Evolutionary conservation across 2,797 vertebrate genomes (phyloP), one percentile per base, ranked within the genome.

Genomic region (Sebastiscus tertius): DNA sequence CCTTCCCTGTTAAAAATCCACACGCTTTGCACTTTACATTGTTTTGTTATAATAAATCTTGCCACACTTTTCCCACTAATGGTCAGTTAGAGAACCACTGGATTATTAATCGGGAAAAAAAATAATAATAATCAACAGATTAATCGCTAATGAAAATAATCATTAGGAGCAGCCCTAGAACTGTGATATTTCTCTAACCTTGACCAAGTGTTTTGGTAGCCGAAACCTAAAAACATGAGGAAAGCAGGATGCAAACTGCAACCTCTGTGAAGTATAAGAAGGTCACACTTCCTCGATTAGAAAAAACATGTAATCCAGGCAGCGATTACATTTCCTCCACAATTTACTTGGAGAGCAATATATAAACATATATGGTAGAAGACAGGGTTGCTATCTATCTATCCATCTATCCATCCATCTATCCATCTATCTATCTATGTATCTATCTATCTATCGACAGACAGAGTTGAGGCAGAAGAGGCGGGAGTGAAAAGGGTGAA

Each of bases 371-470:
- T 36, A 59, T 1, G 12, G 52, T 18, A 49, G 60, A 8, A 65
- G 27, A 42, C 6, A n/a, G 2, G 8, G 11, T 8, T 59, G 14
- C 61, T 59, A n/a, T 77, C 61, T 69, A 63, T 83, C 72, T 63
- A 42, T 82, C 69, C 26, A 59, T 65, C 33, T 39, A 63, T 75
- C 31, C 34, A 42, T 82, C 69, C 26, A 63, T 65, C 33, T 39
- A 63, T 75, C 31, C 34, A 73, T 80, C 27, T 55, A 49, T 71
- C 64, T 29, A 68, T 78, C 67, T 36, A 79, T 84, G 65, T 60
- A 59, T 69, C 3, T 36, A 63, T 75, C 67, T 33, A 80, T 85
- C 72, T 64, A 60, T 42, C 54, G 26, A 33, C 52, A 68, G 54
- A 64, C 61, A 31, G 29, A 72, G 59, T 63, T 39, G 34, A 67